A percentile compares a stretch with the other conserved stretches of the same genome.
phyloP scores from a whole-genome alignment of 2,113 vertebrate species.

The Xiphophorus couchianus region DNA sequence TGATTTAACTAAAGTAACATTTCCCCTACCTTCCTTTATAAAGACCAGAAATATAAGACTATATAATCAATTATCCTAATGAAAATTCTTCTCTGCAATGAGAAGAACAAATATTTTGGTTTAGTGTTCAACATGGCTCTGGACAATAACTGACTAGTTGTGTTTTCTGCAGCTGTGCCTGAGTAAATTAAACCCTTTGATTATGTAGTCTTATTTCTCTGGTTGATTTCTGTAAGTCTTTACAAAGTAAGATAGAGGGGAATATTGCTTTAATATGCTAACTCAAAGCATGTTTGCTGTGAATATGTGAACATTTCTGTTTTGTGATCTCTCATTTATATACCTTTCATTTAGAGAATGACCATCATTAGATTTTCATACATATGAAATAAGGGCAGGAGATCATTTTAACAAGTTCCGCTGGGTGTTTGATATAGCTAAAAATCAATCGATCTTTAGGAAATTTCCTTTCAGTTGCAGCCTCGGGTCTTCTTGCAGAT shows the following conservation, averaged over 20 bases:
- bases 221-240: not conserved
- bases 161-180: too few species aligned
- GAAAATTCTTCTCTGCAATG: too few species aligned
- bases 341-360: conserved; percentile 4
- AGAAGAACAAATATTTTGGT: too few species aligned
- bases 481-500: conserved; percentile 32
- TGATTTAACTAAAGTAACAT: not conserved
- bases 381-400: conserved; percentile 38
- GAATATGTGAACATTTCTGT: not conserved
- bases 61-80: not conserved
- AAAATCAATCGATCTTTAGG: conserved; percentile 47
- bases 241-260: not conserved
- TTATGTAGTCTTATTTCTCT: not conserved
- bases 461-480: conserved; percentile 59
- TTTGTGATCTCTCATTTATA: not conserved
- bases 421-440: conserved; percentile 40
- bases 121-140: too few species aligned
- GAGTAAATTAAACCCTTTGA: not conserved
- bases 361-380: conserved; percentile 12
- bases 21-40: not conserved
- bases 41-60: not conserved
- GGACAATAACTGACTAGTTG: not conserved
- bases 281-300: not conserved
- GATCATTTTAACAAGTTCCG: conserved; percentile 39
- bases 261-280: not conserved